phyloP scores from a whole-genome alignment of 2,888 invertebrate genomes.

The Sylvicola fuscatus region DNA sequence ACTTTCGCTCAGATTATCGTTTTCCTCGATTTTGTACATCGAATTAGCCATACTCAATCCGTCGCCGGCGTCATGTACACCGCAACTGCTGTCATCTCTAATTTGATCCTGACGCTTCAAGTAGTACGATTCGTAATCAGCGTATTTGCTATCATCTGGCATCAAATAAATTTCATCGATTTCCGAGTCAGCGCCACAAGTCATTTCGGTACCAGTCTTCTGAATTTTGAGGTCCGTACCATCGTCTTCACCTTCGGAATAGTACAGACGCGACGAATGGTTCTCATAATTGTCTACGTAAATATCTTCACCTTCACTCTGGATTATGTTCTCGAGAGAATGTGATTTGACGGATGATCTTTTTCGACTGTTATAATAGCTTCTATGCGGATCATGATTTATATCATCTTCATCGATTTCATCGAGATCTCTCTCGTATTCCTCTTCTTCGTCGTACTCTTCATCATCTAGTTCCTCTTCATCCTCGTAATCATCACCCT shows the following conservation, averaged over 20 bases:
- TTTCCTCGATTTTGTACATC: not conserved
- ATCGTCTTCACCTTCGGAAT: slow-evolving; percentile 1
- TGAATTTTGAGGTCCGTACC: slow-evolving; percentile 2
- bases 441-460: slow-evolving; percentile 6
- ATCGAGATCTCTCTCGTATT: slow-evolving; percentile 2
- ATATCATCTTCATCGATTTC: slow-evolving; percentile 4
- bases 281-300: too few species aligned
- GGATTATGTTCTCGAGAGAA: not conserved
- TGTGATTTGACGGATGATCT: too few species aligned
- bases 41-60: not conserved
- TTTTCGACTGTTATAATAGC: not conserved
- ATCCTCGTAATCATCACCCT: slow-evolving; percentile 8
- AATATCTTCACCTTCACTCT: slow-evolving; percentile 1
- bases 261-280: too few species aligned
- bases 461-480: slow-evolving; percentile 7
- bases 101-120: too few species aligned
- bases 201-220: not conserved
- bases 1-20: not conserved
- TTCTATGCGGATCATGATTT: not conserved
- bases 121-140: slow-evolving; percentile 5
- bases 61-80: slow-evolving; percentile 3
- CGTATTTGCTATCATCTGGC: slow-evolving; percentile 8
- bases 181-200: slow-evolving; percentile 8
- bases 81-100: slow-evolving; percentile 2
- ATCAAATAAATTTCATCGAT: slow-evolving; percentile 11